Evolutionary conservation across 2,113 vertebrate species (phyloP), one percentile per base, ranked within the genome.

Genomic region (Ptilorrhoa leucosticta): DNA sequence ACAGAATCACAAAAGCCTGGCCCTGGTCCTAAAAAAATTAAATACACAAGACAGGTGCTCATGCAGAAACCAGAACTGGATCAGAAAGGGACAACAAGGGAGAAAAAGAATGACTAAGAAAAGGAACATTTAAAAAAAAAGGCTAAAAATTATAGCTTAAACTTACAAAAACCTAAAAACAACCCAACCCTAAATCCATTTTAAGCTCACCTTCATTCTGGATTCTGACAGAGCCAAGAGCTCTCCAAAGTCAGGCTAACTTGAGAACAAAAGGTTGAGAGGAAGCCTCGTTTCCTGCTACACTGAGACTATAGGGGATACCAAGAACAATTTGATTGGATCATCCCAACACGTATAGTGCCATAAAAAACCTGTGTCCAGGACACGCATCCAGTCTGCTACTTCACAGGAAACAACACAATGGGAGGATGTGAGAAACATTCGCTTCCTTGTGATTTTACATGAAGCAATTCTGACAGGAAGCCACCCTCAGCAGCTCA

Each of bases 171-270:
- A 13, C 11, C 22, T 53, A 3, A 33, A 47, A 56, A 45, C 9
- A 84, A 81, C 26, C 39, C 28, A 84, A 78, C 8, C 27, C 54
- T 18, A 93, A 31, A 85, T 35, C 50, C 35, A 76, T 42, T 91
- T 96, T 73, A 91, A 83, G 93, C 97, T 97, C 93, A 98, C 98
- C 98, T 98, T 98, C 98, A 98, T 98, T 65, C 48, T 97, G 95
- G 93, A 78, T 95, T 93, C 61, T 69, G 50, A 50, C 3, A 54
- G 33, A 83, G n/a, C 19, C 91, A 42, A 60, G 82, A 73, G 84
- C 69, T 33, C 94, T 83, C 82, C 85, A 75, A 93, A 60, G 71
- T 39, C 92, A 85, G 75, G 69, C 87, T 93, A 76, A 87, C 47
- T 57, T n/a, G 89, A 95, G 93, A 97, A 97, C 68, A 97, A 97